phyloP scores from a whole-genome alignment of 2,888 invertebrate genomes.

The Lithophane leautieri region DNA sequence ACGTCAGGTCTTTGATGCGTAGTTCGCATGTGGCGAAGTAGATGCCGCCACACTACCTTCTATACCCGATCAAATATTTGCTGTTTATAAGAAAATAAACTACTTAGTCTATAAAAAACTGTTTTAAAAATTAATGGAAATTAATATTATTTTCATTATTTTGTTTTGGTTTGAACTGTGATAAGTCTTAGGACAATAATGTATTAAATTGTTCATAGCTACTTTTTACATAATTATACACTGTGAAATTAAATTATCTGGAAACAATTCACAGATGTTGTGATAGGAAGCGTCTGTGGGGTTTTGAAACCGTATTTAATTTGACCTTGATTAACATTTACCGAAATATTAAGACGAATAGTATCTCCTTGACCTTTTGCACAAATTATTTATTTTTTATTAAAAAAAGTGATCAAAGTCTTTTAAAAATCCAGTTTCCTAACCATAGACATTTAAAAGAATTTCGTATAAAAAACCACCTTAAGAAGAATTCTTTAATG shows the following conservation, averaged over 20 bases:
- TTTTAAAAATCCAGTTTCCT: conserved; percentile 28
- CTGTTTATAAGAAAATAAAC: background rate
- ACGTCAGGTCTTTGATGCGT: too few species aligned
- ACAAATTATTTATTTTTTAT: background rate
- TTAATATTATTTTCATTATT: background rate
- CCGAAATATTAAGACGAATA: background rate
- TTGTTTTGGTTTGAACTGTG: background rate
- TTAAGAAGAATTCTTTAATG: conserved; percentile 17
- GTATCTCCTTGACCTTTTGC: background rate
- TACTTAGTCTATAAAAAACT: background rate
- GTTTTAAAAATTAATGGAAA: background rate
- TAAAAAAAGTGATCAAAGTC: conserved; percentile 4
- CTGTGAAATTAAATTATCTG: background rate
- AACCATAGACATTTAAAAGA: conserved; percentile 19
- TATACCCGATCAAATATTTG: background rate
- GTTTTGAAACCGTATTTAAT: background rate
- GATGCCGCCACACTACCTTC: too few species aligned
- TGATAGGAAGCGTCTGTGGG: background rate
- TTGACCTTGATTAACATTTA: background rate
- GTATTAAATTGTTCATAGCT: background rate
- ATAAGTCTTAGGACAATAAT: background rate
- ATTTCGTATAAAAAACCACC: conserved; percentile 11
- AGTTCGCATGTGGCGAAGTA: too few species aligned
- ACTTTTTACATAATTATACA: background rate
- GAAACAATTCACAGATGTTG: background rate